A percentile compares a stretch with the other conserved stretches of the same genome.
These are phyloP conservation scores for Rhyacophila evoluta DNA, from an alignment of 2,888 invertebrate species.

Conservation along the genomic window DNA sequence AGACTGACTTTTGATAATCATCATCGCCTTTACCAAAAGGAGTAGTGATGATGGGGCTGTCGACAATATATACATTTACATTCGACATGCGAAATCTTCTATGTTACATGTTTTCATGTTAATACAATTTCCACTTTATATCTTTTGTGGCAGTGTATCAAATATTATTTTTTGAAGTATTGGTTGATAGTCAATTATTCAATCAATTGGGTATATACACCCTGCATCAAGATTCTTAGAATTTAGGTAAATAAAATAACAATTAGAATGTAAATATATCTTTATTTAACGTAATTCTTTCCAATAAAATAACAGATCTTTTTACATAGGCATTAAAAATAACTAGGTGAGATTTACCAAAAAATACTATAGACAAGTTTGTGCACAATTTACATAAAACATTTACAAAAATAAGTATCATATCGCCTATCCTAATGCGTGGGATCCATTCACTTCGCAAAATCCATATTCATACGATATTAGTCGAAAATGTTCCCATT, in stretches of 20 bases:
- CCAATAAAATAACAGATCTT: background rate
- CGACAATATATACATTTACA: too few relatives aligned
- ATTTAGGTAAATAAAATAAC: background rate
- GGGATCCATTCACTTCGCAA: background rate
- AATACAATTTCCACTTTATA: too few relatives aligned
- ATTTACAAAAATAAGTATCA: constrained; percentile 11
- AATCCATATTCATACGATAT: background rate
- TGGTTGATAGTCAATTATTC: too few relatives aligned
- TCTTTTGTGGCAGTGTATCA: too few relatives aligned
- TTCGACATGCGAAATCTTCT: too few relatives aligned
- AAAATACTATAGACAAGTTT: background rate
- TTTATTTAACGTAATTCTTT: background rate
- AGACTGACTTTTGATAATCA: too few relatives aligned
- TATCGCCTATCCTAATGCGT: background rate
- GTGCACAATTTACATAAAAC: background rate
- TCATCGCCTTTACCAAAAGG: too few relatives aligned
- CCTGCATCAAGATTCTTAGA: too few relatives aligned
- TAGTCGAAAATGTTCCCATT: constrained; percentile 15
- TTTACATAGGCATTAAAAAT: background rate
- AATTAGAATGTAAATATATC: background rate
- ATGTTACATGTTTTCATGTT: too few relatives aligned
- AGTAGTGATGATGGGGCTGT: too few relatives aligned
- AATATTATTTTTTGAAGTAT: too few relatives aligned
- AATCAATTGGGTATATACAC: too few relatives aligned
- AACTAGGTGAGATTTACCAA: background rate